These are phyloP conservation scores for Caenorhabditis sp. DNA, from an alignment of 2,888 invertebrate genomes.

Conservation along the genomic window DNA sequence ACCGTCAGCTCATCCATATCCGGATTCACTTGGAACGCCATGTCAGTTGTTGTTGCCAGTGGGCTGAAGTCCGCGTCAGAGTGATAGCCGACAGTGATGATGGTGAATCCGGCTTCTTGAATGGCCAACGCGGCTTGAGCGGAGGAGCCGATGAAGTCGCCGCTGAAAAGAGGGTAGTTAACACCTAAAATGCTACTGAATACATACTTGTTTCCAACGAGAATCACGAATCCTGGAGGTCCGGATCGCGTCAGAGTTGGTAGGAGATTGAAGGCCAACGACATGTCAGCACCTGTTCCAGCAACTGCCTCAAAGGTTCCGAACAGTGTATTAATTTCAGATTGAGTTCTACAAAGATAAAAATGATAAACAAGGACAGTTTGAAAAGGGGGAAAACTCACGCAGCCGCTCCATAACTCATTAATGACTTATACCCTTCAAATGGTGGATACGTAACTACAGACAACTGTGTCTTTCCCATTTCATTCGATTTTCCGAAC, in stretches of 20 bases:
- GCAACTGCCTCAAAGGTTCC: background rate
- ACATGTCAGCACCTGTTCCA: conserved; percentile 1
- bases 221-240: conserved; percentile 31
- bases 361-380: no score
- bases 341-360: background rate
- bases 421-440: background rate
- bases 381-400: background rate
- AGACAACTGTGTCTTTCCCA: conserved; percentile 12
- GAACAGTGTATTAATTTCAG: background rate
- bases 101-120: background rate
- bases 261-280: conserved; percentile 8
- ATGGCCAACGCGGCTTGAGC: background rate
- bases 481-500: background rate
- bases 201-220: conserved; percentile 36
- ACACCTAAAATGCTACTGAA: no score
- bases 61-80: conserved; percentile 27
- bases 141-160: background rate
- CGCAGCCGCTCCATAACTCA: conserved; percentile 32
- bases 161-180: no score
- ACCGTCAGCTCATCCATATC: conserved; percentile 22
- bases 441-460: conserved; percentile 45
- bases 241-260: conserved; percentile 12
- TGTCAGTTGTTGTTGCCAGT: background rate
- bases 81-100: conserved; percentile 22
- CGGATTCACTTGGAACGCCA: background rate